Base-by-base conservation (phyloP, 2,113 vertebrate species). In the Barbus barbus region DNA sequence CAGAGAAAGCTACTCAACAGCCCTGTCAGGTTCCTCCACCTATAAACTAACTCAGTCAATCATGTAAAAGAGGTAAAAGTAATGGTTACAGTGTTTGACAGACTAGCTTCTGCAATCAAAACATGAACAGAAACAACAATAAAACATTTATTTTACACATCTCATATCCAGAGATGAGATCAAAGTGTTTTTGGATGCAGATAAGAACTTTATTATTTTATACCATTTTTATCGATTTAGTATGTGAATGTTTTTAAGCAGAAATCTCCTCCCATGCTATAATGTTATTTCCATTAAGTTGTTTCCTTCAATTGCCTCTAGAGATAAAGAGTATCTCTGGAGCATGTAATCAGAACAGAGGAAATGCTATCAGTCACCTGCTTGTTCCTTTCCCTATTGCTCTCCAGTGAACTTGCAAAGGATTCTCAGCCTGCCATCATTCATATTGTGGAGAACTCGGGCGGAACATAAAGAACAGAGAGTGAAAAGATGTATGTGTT, bases 1-100 rank as follows among this genome's bases (percentile, higher is more conserved):
- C 67, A 85, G 74, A 79, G 36, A 86, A 89, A 90, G 87, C 78
- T 86, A 85, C 87, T 87, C 56, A 58, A 87, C 88, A 81, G 88
- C 86, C 87, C 87, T 53, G 22, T 87, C 88, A 90, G 87, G 90
- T 90, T 90, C 73, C 41, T 56, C 90, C 86, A 86, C 88, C 83
- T 84, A 51, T 51, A 69, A 77, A 69, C 76, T 26, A 69, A 85
- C 82, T 74, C 83, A 56, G 78, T 74, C 83, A 56, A 81, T 83
- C 76, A 74, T 81, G 87, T 78, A n/a, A n/a, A n/a, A n/a, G n/a
- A n/a, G 46, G 53, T 82, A 44, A 78, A 75, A 33, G 3, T 36
- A 36, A 61, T 24, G 56, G 56, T 44, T 26, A 11, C 73, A 48
- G 36, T 41, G 22, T 53, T 33, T 60, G 53, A 26, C 33, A 61